Percentiles rank a stretch among this genome's conserved stretches.
phyloP scores from a whole-genome alignment of 1,140 invertebrate genomes.

The Cherax destructor region DNA sequence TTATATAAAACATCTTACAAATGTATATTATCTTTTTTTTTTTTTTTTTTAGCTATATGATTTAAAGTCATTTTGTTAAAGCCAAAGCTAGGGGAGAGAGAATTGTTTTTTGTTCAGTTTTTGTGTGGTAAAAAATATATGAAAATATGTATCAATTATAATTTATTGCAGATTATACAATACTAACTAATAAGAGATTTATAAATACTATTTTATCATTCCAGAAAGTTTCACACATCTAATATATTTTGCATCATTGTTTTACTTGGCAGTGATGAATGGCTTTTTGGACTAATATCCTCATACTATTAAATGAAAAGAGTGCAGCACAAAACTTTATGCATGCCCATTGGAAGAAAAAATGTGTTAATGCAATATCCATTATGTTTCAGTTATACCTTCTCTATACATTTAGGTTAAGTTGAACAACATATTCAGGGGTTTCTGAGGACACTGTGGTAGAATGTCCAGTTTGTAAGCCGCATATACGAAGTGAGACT shows the following conservation, averaged over 20 bases:
- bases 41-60: not conserved
- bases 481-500: not conserved
- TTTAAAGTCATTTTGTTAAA: not conserved
- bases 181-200: not conserved
- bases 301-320: not conserved
- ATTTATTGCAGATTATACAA: not conserved
- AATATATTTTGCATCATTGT: not conserved
- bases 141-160: not conserved
- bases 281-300: slow-evolving; percentile 9
- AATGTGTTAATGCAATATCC: not conserved
- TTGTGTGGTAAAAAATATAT: not conserved
- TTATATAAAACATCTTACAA: not conserved
- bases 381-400: not conserved
- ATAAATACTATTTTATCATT: not conserved
- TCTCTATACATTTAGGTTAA: slow-evolving; percentile 1
- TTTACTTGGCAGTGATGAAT: not conserved
- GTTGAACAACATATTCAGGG: slow-evolving; percentile 2
- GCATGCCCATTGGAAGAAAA: not conserved
- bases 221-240: not conserved
- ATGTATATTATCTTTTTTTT: not conserved
- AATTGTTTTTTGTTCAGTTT: not conserved
- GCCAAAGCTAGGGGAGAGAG: not conserved
- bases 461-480: not conserved
- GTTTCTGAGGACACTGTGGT: not conserved
- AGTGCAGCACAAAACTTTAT: slow-evolving; percentile 3